Percentiles rank a stretch among this genome's conserved stretches.
Evolutionary conservation across 2,888 invertebrate species (phyloP).

Genomic region (Sceliomorpha sp.): DNA sequence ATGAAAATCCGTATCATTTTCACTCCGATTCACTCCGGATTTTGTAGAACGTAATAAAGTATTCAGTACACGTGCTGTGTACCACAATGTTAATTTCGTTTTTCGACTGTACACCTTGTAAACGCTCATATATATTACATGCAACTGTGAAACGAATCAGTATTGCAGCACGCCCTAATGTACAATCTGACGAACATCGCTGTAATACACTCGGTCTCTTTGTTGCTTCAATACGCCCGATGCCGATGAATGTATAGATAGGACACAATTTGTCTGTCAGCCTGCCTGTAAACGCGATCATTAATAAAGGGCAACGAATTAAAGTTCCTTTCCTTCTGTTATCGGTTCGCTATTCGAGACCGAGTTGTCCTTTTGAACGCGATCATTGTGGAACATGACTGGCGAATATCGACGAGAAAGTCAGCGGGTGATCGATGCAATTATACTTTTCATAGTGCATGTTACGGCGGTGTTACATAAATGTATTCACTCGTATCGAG

Average conservation of each 20-base stretch:
- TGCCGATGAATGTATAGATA: constrained; percentile 67
- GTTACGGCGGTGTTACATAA: constrained; percentile 30
- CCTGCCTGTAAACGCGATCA: constrained; percentile 58
- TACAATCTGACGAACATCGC: constrained; percentile 11
- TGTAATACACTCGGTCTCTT: constrained; percentile 12
- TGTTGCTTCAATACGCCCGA: constrained; percentile 44
- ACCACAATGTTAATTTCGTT: too few species aligned
- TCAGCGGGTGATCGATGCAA: constrained; percentile 71
- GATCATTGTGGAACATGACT: constrained; percentile 69
- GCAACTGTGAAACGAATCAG: not conserved
- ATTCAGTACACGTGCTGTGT: too few species aligned
- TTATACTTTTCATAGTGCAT: constrained; percentile 60
- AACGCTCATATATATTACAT: too few species aligned
- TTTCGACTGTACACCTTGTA: too few species aligned
- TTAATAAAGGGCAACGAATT: constrained; percentile 71
- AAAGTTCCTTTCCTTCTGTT: constrained; percentile 65
- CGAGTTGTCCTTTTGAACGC: constrained; percentile 58
- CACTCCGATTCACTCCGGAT: too few species aligned
- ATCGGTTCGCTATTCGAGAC: constrained; percentile 52
- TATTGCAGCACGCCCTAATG: not conserved
- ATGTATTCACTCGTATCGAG: constrained; percentile 7
- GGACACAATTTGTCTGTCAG: constrained; percentile 65
- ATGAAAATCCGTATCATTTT: too few species aligned
- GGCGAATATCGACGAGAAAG: constrained; percentile 63
- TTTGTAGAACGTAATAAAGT: too few species aligned